Conservation (phyloP, 2,888 invertebrate species). For the Cheilosia vulpina region DNA sequence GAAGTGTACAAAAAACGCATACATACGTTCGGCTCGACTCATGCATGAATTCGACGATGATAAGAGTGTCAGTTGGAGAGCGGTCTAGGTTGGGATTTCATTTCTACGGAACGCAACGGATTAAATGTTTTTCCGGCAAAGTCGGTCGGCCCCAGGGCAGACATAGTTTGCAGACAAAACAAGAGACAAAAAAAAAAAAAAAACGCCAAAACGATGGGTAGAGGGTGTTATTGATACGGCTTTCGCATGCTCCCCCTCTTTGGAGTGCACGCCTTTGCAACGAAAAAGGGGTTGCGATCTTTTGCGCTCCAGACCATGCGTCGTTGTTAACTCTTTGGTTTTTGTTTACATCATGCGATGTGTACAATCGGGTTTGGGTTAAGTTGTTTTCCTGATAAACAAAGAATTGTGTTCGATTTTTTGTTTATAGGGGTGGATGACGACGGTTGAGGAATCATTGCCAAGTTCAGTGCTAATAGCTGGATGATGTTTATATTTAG, state of each 20-base stretch:
- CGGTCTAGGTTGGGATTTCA: constrained; percentile 47
- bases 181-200: neutral
- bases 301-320: neutral
- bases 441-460: constrained; percentile 17
- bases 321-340: constrained; percentile 1
- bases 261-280: neutral
- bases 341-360: constrained; percentile 8
- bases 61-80: constrained; percentile 14
- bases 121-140: constrained; percentile 31
- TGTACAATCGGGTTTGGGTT: constrained; percentile 30
- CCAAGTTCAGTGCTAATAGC: constrained; percentile 58
- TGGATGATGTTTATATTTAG: constrained; percentile 9
- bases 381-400: constrained; percentile 59
- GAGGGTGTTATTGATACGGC: constrained; percentile 6
- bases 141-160: constrained; percentile 2
- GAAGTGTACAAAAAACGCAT: constrained; percentile 47
- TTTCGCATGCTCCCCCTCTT: neutral
- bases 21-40: neutral
- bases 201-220: neutral
- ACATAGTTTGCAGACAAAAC: neutral
- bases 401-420: constrained; percentile 45
- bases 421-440: constrained; percentile 15
- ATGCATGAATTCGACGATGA: constrained; percentile 41
- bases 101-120: constrained; percentile 37
- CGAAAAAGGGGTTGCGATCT: constrained; percentile 17